These are phyloP conservation scores for Pseudorhombus dupliciocellatus DNA, from an alignment of 2,113 vertebrate genomes.

Conservation along the genomic window DNA sequence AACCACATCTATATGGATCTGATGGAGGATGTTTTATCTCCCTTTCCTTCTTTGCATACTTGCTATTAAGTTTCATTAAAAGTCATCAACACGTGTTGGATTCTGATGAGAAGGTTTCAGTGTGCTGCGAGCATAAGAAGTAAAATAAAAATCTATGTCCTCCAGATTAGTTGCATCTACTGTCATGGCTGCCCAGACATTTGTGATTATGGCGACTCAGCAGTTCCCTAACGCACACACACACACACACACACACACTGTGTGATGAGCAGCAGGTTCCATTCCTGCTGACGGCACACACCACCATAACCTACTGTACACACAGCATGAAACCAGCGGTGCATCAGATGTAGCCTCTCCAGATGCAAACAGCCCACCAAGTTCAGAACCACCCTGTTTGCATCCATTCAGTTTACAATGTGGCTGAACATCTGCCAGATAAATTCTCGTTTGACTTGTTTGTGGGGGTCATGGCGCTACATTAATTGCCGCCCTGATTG, in stretches of 20 bases:
- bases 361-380: not conserved
- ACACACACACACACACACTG: slow-evolving; percentile 27
- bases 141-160: not conserved
- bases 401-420: not conserved
- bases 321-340: not conserved
- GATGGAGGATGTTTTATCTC: not conserved
- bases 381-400: not conserved
- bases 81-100: not conserved
- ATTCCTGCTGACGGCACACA: slow-evolving; percentile 66
- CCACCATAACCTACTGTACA: slow-evolving; percentile 2
- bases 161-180: slow-evolving; percentile 6
- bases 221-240: slow-evolving; percentile 47
- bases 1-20: not conserved
- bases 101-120: not conserved
- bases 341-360: not conserved
- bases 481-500: not conserved
- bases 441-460: not conserved
- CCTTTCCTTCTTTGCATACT: not conserved
- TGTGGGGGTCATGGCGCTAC: not conserved
- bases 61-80: not conserved
- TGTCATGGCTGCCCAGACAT: slow-evolving; percentile 53
- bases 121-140: not conserved
- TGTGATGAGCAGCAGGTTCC: slow-evolving; percentile 57
- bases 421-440: not conserved
- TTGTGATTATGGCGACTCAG: slow-evolving; percentile 75